phyloP scores from a whole-genome alignment of 2,113 vertebrate genomes.

The Paracanthobrama guichenoti region DNA sequence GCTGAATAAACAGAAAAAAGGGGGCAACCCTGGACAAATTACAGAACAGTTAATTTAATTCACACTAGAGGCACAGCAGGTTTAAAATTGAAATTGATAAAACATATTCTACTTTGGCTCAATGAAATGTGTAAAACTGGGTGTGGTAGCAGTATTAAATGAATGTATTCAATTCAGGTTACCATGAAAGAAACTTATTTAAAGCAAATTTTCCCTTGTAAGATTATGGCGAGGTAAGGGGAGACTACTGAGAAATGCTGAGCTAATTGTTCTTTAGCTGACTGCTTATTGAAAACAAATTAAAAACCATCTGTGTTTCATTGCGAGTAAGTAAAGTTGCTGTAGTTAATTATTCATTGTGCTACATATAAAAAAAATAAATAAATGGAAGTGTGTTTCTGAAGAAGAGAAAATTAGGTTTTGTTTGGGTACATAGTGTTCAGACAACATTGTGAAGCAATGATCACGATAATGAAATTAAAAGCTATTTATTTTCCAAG shows the following conservation, averaged over 20 bases:
- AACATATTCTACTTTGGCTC: neutral
- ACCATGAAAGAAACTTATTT: neutral
- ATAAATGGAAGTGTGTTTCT: neutral
- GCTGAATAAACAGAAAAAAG: neutral
- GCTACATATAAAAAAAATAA: neutral
- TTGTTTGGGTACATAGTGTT: conserved; percentile 11
- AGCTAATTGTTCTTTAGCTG: conserved; percentile 21
- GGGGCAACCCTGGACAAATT: neutral
- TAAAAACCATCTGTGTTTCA: conserved; percentile 38
- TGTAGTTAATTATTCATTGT: conserved; percentile 42
- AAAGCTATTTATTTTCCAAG: neutral
- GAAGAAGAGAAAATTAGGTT: conserved; percentile 8
- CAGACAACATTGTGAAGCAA: neutral
- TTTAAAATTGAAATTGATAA: neutral
- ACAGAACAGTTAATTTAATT: neutral
- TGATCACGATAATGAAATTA: conserved; percentile 44
- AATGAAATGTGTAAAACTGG: neutral
- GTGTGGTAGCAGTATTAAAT: neutral
- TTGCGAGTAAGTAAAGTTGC: neutral
- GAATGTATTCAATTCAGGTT: neutral
- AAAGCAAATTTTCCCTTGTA: neutral
- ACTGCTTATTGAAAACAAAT: conserved; percentile 43
- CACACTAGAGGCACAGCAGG: neutral
- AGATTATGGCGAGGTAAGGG: neutral
- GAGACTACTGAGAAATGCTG: neutral